Evolutionary conservation across 2,113 vertebrate genomes (phyloP), one percentile per base, ranked within the genome.

Genomic region (Pluvianellus socialis): DNA sequence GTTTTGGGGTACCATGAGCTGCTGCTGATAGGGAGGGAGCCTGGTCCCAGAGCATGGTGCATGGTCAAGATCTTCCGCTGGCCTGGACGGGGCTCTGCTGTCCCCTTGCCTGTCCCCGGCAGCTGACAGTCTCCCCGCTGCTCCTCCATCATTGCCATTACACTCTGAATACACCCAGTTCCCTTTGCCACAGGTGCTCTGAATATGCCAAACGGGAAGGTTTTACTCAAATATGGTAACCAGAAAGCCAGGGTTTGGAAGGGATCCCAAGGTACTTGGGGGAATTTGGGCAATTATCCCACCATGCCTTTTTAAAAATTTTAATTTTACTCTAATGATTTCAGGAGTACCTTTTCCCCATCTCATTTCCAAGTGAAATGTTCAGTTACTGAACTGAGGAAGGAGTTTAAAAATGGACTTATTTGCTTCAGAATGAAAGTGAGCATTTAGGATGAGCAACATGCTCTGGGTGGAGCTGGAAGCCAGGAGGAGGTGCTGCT

Each of bases 251-350:
- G 81, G 62, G 61, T 90, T 94, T 97, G 94, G 94, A 91, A 93
- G 16, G 10, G 7, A 66, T 96, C 95, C 95, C 76, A 52, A 74
- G 61, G 44, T 81, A 84, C 89, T 77, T 71, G 79, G 72, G 86
- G 91, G 76, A 88, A 94, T 94, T 91, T 86, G 84, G 93, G 94
- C 93, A 95, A 80, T 77, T 92, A 89, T 92, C 91, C 93, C 76
- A 92, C 80, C 14, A 4, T 67, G 33, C 4, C 47, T 93, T 72
- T 80, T 93, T 59, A 23, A 8, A 61, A 88, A 88, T 77, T 84
- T 94, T 91, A 89, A 89, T 96, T 95, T 92, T 63, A 58, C 55
- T 74, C 20, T 66, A 80, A 95, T 66, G 76, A 40, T 92, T 96
- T 88, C 80, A 91, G 86, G 86, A 44, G 68, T 77, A 45, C 42